Evolutionary conservation across 2,888 invertebrate genomes (phyloP).

Genomic region (Eupithecia insigniata): DNA sequence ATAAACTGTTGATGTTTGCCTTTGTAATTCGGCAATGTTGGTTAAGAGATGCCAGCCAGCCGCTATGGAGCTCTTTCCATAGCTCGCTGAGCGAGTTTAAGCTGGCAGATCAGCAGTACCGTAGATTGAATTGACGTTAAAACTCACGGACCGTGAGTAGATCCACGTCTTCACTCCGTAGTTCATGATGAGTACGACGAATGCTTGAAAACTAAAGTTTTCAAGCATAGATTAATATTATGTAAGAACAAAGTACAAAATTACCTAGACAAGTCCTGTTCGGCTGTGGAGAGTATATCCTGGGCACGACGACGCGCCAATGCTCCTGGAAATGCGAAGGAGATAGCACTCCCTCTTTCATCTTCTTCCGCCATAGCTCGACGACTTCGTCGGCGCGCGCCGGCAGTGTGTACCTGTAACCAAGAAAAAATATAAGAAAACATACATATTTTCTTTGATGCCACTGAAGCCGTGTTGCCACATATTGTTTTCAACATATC

Average conservation of each 20-base stretch:
- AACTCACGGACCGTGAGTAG: no score
- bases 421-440: background rate
- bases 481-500: no score
- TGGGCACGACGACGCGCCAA: constrained; percentile 89
- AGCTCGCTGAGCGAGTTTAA: no score
- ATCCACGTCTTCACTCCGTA: no score
- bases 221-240: background rate
- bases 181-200: background rate
- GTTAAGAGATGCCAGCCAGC: no score
- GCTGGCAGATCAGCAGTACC: background rate
- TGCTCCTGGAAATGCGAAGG: constrained; percentile 87
- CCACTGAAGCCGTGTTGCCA: background rate
- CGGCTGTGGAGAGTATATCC: constrained; percentile 88
- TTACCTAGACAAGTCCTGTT: constrained; percentile 87
- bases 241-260: background rate
- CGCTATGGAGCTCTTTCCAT: no score
- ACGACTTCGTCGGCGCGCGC: constrained; percentile 73
- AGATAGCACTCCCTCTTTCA: constrained; percentile 85
- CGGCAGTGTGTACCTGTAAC: constrained; percentile 70
- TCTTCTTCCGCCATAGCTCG: constrained; percentile 85
- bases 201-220: background rate
- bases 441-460: background rate
- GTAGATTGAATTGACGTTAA: background rate
- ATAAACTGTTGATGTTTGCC: no score
- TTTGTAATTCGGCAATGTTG: no score